Evolutionary conservation across 1,140 invertebrate genomes (phyloP), one percentile per base, ranked within the genome.

Genomic region (Drosophila pruinosa): DNA sequence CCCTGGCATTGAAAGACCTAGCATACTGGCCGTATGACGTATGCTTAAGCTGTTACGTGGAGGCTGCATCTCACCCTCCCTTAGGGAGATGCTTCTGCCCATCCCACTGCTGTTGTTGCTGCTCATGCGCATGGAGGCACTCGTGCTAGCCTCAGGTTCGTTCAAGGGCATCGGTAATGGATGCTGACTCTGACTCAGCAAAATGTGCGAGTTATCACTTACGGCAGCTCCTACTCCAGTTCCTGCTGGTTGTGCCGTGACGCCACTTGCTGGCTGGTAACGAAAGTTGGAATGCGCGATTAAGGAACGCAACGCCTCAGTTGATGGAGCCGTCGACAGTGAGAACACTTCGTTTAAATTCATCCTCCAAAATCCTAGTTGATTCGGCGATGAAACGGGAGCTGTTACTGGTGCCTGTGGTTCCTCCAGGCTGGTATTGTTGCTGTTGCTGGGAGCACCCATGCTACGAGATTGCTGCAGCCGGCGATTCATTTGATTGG

Each of bases 211-310:
- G 38, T 76, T 83, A 21, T 80, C 81, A 39, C 45, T 54, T 1
- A 58, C 47, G 1, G 26, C 28, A 24, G 39, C n/a, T 2, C 10
- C 50, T 15, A 17, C 36, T 39, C 45, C 64, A 21, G 14, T 12
- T 8, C 28, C 31, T 6, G 28, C 54, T 15, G 34, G 8, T 2
- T 24, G 8, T 15, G 71, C 6, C n/a, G n/a, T n/a, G n/a, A n/a
- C n/a, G n/a, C n/a, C n/a, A n/a, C n/a, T n/a, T 2, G 59, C 31
- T 4, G 64, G 52, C 45, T 72, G 77, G 28, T 86, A 77, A 5
- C 81, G 78, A 26, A 85, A 85, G 24, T 79, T 89, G 78, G 83
- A 89, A 79, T 89, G 83, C 72, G 78, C 50, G 8, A 89, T 77
- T 1, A 89, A 72, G 36, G 75, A 79, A 12, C 83, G 78, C 31